Evolutionary conservation across 2,888 invertebrate species (phyloP), one percentile per base, ranked within the genome.

Genomic region (Apocheima hispidaria): DNA sequence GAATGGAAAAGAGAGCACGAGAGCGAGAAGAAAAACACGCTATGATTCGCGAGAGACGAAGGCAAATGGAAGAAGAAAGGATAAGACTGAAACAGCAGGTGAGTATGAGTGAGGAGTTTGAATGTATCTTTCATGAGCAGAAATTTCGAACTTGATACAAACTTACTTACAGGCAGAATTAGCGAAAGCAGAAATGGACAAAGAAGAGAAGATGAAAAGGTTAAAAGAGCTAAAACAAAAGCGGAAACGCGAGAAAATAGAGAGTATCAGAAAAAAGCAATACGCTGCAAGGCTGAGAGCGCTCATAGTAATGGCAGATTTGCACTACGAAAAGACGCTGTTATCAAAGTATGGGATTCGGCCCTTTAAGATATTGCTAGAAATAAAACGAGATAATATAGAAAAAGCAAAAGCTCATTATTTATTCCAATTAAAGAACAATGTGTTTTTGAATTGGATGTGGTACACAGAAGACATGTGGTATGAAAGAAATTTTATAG

Each of bases 1-100:
- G 95, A 79, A 96, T 96, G 96, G 95, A 96, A 74, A 94, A 95
- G 58, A 93, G 96, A 62, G 96, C 96, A 0, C 82, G 95, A 38
- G 95, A 95, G 68, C 90, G 96, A 36, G 95, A 93, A 73, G 92
- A 93, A 69, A 93, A 92, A 71, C 91, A 93, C 66, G 92, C 92
- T 0, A 78, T 91, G 60, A 93, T 92, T 66, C 81, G 90, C 14
- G 93, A 93, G 69, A 80, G 93, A 68, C 83, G 92, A 55, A 79
- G 80, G 41, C 93, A 93, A 72, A 88, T 92, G 81, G 93, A 93
- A 75, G 89, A 92, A 78, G 93, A 93, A 66, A 81, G 88, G 12
- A 79, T 89, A 36, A 80, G 87, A 74, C 60, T 90, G 20, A 93
- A 93, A 72, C 90, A 92, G 70, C 93, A 93, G 82, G 93, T 92